phyloP scores from a whole-genome alignment of 2,888 invertebrate species.

The Ichneumoninae sp. region DNA sequence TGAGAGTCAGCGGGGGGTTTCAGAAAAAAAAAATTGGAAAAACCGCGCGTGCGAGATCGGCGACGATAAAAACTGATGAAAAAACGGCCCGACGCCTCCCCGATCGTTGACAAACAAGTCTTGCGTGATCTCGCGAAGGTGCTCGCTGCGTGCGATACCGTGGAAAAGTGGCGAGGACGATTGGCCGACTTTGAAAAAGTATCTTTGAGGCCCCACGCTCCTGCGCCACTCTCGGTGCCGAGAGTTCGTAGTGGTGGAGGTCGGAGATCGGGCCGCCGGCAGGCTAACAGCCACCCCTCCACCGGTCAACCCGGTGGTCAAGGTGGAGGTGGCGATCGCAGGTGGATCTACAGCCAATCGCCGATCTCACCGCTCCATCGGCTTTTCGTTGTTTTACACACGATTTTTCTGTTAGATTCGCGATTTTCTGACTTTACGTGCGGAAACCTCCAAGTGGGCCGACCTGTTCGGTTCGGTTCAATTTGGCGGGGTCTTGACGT shows the following conservation, averaged over 20 bases:
- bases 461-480: neutral
- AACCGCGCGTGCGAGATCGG: neutral
- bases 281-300: conserved; percentile 35
- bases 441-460: neutral
- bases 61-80: neutral
- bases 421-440: conserved; percentile 12
- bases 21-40: too few relatives aligned
- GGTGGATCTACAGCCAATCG: conserved; percentile 77
- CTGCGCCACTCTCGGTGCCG: conserved; percentile 29
- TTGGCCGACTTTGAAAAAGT: conserved; percentile 78
- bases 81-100: neutral
- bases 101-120: neutral
- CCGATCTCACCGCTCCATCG: conserved; percentile 14
- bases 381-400: conserved; percentile 1
- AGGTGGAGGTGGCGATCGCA: conserved; percentile 73
- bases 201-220: conserved; percentile 61
- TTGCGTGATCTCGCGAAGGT: conserved; percentile 57
- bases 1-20: too few relatives aligned
- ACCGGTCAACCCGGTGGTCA: conserved; percentile 53
- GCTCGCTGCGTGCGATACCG: conserved; percentile 76
- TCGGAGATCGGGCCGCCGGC: conserved; percentile 43
- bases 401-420: neutral
- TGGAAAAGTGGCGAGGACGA: conserved; percentile 79
- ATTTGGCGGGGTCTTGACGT: neutral
- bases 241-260: conserved; percentile 54